Evolutionary conservation across 2,888 invertebrate species (phyloP).

Genomic region (Eretmocerus hayati): DNA sequence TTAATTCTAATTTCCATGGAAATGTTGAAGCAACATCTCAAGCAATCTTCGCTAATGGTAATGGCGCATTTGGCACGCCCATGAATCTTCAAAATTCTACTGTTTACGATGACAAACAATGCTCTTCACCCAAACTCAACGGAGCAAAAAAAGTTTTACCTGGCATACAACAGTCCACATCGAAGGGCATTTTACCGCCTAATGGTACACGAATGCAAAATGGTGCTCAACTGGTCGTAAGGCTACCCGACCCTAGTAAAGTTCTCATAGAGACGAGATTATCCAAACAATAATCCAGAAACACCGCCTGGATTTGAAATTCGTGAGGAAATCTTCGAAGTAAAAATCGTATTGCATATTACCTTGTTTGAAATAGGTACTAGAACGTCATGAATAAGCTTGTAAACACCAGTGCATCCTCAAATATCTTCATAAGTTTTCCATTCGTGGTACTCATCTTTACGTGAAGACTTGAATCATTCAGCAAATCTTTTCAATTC

Average conservation of each 20-base stretch:
- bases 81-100: constrained; percentile 22
- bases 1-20: constrained; percentile 25
- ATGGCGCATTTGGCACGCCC: constrained; percentile 18
- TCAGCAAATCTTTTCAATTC: too few relatives aligned
- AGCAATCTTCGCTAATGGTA: constrained; percentile 8
- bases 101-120: constrained; percentile 32
- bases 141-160: constrained; percentile 41
- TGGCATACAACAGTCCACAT: constrained; percentile 15
- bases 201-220: constrained; percentile 39
- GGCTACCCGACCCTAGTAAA: constrained; percentile 43
- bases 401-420: too few relatives aligned
- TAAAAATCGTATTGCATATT: too few relatives aligned
- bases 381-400: too few relatives aligned
- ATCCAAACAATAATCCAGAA: constrained; percentile 33
- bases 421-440: too few relatives aligned
- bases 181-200: constrained; percentile 4
- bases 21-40: not conserved
- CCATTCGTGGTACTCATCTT: too few relatives aligned
- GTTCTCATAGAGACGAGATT: constrained; percentile 40
- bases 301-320: too few relatives aligned
- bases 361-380: too few relatives aligned
- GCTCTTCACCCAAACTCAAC: constrained; percentile 40
- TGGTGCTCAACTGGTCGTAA: constrained; percentile 43
- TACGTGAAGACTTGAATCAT: too few relatives aligned
- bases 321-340: too few relatives aligned